Evolutionary conservation across 1,140 invertebrate species (phyloP), one percentile per base, ranked within the genome.

Genomic region (Leptinotarsa undecemlineata): DNA sequence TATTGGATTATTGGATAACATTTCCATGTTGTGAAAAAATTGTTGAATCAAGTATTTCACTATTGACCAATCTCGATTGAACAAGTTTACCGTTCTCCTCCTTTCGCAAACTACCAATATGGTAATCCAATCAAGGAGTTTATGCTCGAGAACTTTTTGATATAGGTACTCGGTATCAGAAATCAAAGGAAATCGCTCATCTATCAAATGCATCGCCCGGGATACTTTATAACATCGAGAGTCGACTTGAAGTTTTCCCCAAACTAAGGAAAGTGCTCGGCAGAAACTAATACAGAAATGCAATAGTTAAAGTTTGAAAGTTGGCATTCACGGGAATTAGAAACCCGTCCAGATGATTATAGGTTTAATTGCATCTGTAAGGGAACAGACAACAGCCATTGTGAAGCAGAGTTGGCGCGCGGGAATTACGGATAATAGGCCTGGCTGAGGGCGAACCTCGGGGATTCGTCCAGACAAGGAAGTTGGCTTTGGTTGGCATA

Each of bases 381-480:
- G 73, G 69, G 62, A 75, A 71, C 73, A 76, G 75, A 72, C 78
- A 77, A 74, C 78, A 73, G 73, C 77, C 75, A 80, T 76, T 80
- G 79, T 77, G 74, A 78, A 77, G 78, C 75, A 76, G 74, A 80
- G 75, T 76, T 72, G 69, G 72, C 74, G 75, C 72, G 63, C 48
- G 76, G 76, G 77, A 80, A 80, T 80, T 80, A 78, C 64, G 73
- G 75, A 77, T 80, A 80, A 80, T 80, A 79, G 77, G 76, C 77
- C 73, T 70, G 76, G 71, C 71, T 68, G 57, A 47, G 67, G 70
- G 51, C 73, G 70, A 64, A 69, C 70, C 72, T 77, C 72, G 14
- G 78, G 78, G 76, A 79, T 67, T 69, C 76, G 62, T 67, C 72
- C 76, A 68, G 74, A 74, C 78, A 73, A 77, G 76, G 62, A 75